Evolutionary conservation across 1,140 invertebrate species (phyloP).

Genomic region (Bactericera cockerelli): DNA sequence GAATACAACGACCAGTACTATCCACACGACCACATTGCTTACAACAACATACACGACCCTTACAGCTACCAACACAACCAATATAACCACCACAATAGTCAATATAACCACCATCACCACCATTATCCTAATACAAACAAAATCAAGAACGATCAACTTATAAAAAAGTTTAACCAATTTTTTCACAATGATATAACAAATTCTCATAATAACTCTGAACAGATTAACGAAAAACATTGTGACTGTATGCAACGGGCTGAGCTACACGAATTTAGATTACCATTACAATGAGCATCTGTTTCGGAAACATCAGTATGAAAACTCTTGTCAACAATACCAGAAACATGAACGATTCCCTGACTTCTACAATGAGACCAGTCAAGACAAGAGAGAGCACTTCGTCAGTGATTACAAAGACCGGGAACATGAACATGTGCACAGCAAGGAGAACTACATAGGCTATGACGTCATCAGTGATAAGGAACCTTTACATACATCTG

Average conservation of each 20-base stretch:
- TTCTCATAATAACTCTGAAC: not conserved
- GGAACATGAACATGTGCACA: too few species aligned
- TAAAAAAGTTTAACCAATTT: too few species aligned
- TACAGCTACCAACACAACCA: not conserved
- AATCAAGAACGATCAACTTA: not conserved
- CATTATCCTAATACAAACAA: not conserved
- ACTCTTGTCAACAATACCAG: too few species aligned
- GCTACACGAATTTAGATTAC: slow-evolving; percentile 81
- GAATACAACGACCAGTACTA: slow-evolving; percentile 3
- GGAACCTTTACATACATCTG: too few species aligned
- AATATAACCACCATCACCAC: not conserved
- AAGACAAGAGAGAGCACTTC: too few species aligned
- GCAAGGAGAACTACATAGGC: too few species aligned
- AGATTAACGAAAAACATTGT: slow-evolving; percentile 40
- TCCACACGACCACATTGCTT: not conserved
- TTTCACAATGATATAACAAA: not conserved
- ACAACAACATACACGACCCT: not conserved
- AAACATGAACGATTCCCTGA: too few species aligned
- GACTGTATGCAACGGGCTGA: slow-evolving; percentile 65
- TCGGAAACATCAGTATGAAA: too few species aligned
- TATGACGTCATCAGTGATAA: too few species aligned
- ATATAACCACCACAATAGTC: not conserved
- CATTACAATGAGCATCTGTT: slow-evolving; percentile 2
- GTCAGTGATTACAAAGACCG: too few species aligned
- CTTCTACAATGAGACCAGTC: too few species aligned